Evolutionary conservation across 1,140 invertebrate genomes (phyloP), one percentile per base, ranked within the genome.

Genomic region (Lordiphosa mommai): DNA sequence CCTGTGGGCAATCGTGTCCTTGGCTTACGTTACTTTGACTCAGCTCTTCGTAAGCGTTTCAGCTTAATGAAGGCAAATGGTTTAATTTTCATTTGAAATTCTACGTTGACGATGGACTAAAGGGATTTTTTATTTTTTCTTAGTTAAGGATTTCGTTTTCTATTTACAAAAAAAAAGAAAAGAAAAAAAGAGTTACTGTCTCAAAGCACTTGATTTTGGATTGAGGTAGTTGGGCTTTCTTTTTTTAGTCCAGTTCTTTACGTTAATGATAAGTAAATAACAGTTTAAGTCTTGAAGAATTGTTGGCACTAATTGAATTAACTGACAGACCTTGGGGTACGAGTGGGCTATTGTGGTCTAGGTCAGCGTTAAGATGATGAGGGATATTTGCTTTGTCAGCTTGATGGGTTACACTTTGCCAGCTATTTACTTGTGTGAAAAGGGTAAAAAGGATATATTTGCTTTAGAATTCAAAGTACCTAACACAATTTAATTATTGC

Each of bases 1-100:
- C 59, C 69, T 70, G 57, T 74, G 70, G 74, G 57, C 57, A 49
- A 69, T 52, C 52, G 49, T 57, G 63, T 72, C 52, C 67, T 53
- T 48, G 27, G 30, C 38, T n/a, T 8, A 36, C 29, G 46, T 27
- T 23, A 5, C 20, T 38, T 12, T 8, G 7, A 14, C 43, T 37
- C 13, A 9, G 8, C 2, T 36, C 30, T 17, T 6, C 20, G 34
- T 58, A 73, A 73, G 59, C 59, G 41, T 50, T 70, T 79, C 55
- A 61, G 76, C 70, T 59, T 60, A 59, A 63, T 67, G 48, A 70
- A 61, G 52, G 41, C 49, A 51, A 61, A 63, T 47, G 70, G 52
- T 60, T 72, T 72, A 51, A 73, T 58, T 47, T 55, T 52, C 50
- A 57, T 82, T 73, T 51, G 37, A 73, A 58, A 66, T 69, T 49